Evolutionary conservation across 1,140 invertebrate genomes (phyloP), one percentile per base, ranked within the genome.

Genomic region (Plectus sambesii): DNA sequence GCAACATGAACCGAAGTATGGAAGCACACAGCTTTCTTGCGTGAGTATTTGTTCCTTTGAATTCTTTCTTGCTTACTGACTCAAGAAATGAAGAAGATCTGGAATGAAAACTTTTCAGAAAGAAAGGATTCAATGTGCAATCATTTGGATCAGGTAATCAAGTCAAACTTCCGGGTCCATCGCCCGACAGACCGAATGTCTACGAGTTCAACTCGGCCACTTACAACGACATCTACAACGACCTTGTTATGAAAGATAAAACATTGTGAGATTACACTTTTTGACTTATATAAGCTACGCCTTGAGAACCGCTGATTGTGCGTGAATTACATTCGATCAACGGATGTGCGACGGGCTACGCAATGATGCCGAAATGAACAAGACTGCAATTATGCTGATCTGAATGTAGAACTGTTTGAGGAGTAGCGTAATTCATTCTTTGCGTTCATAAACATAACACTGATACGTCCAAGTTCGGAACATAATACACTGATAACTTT

Each of bases 1-100:
- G 88, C 63, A 99, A 99, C 72, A 96, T 97, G 85, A 99, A 98
- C 69, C 77, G 93, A 51, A 94, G 87, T 63, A 99, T 98, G 93
- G 93, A 98, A 76, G 90, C 92, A 9, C 93, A 99, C 77, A 84
- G 84, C 44, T 90, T 92, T 72, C 71, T 98, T 19, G 82, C 83
- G 79, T 80, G 62, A 62, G 49, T 37, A 39, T 33, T 26, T 25
- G 2, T 39, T 17, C 39, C 42, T 40, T 5, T 2, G 22, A 5
- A 38, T 19, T 3, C 15, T 51, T 48, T 44, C 35, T 15, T 6
- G 5, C 12, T 5, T n/a, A n/a, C n/a, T n/a, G 3, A 15, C 4
- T 45, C n/a, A 5, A 4, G 4, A 19, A 30, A 15, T 23, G 12
- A 5, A 2, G 42, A 43, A 41, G 23, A 3, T n/a, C n/a, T n/a